phyloP scores from a whole-genome alignment of 1,140 invertebrate genomes.

The Heliothis virescens region DNA sequence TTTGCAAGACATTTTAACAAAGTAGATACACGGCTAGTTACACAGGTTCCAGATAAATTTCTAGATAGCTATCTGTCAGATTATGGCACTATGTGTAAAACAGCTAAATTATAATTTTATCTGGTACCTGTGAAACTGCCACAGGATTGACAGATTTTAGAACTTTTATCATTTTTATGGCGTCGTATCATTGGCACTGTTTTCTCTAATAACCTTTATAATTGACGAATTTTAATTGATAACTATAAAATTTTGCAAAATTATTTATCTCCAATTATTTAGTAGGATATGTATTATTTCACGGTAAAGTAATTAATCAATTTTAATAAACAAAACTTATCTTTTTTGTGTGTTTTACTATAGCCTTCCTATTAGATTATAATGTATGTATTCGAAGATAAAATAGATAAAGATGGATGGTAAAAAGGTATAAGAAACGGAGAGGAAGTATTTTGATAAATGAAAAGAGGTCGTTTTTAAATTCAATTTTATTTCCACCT shows the following conservation, averaged over 20 bases:
- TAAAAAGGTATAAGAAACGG: too few species aligned
- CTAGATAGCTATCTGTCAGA: too few species aligned
- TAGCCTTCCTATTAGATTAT: background rate
- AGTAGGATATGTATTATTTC: constrained; percentile 12
- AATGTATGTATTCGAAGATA: too few species aligned
- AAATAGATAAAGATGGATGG: too few species aligned
- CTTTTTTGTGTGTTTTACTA: constrained; percentile 4
- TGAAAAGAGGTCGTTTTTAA: constrained; percentile 22
- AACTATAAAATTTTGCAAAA: constrained; percentile 8
- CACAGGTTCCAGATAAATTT: too few species aligned
- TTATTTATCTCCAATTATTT: constrained; percentile 28
- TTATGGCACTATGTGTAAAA: too few species aligned
- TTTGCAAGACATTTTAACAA: background rate
- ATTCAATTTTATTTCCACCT: constrained; percentile 49
- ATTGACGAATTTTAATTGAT: too few species aligned
- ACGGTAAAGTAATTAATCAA: constrained; percentile 37
- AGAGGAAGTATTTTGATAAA: background rate
- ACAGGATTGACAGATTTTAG: background rate
- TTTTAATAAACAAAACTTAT: constrained; percentile 46
- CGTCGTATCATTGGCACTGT: too few species aligned
- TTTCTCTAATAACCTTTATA: too few species aligned
- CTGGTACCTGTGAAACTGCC: background rate
- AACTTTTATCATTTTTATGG: too few species aligned
- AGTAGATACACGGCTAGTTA: too few species aligned
- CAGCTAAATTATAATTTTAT: too few species aligned